Percentiles rank a stretch among this genome's conserved stretches.
These are phyloP conservation scores for Xenopus petersii DNA, from an alignment of 2,797 vertebrate genomes.

Conservation along the genomic window DNA sequence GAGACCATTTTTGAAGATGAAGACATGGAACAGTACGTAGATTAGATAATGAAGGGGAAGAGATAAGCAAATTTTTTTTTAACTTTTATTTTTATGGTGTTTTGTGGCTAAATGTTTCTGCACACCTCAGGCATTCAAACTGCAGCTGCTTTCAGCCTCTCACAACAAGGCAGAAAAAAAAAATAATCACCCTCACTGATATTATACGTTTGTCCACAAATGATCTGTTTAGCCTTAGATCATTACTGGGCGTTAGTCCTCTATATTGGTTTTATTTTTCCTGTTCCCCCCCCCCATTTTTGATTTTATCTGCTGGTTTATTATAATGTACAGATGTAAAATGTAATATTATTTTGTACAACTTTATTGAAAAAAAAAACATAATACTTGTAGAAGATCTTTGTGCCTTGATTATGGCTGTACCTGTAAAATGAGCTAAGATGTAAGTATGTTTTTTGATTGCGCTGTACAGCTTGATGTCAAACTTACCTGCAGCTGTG, in stretches of 20 bases:
- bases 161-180: constrained; percentile 59
- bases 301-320: constrained; percentile 86
- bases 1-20: constrained; percentile 2
- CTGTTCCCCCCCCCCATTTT: constrained; percentile 33
- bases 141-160: constrained; percentile 69
- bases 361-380: constrained; percentile 84
- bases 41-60: constrained; percentile 62
- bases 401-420: constrained; percentile 88
- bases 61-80: constrained; percentile 55
- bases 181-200: constrained; percentile 63
- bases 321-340: constrained; percentile 96
- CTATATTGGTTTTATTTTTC: constrained; percentile 56
- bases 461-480: constrained; percentile 94
- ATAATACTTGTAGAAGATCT: constrained; percentile 80
- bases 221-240: constrained; percentile 73
- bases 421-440: constrained; percentile 88
- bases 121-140: constrained; percentile 71
- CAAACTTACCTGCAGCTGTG: constrained; percentile 80
- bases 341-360: constrained; percentile 98
- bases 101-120: constrained; percentile 65
- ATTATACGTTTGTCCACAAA: constrained; percentile 74
- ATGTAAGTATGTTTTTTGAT: constrained; percentile 88
- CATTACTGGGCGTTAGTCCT: constrained; percentile 68
- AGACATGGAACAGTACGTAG: constrained; percentile 62
- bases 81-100: constrained; percentile 53